Base-by-base conservation (phyloP, 2,888 invertebrate species). In the Rhagium mordax region DNA sequence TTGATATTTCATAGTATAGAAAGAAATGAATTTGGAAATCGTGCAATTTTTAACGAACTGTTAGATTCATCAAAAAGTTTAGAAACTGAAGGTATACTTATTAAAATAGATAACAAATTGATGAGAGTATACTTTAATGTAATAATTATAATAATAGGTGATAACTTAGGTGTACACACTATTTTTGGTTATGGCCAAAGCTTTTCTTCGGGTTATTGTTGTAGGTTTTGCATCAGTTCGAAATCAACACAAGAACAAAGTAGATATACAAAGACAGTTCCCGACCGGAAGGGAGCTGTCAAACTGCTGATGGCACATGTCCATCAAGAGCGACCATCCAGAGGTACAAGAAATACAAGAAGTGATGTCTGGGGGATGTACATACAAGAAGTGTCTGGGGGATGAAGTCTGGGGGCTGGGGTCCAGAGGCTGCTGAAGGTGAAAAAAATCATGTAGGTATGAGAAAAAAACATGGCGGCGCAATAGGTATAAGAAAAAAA, bases 1-100 rank as follows among this genome's bases (percentile, higher is more conserved):
- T 47, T 77, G 8, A 27, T 81, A 47, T 81, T 79, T 70, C 71
- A 80, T 51, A 75, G 78, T 41, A 60, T 20, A 8, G 76, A 77
- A 16, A 70, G 74, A 61, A 71, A 57, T 41, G 47, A 70, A 7
- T 73, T 76, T 65, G 76, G 77, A 16, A 81, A 80, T 71, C 18
- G 24, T 18, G 41, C 59, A n/a, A 69, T 81, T 21, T 80, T 81
- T 66, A 74, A 71, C 53, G 70, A 61, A 41, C 20, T 81, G 16
- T 71, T 81, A 13, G 60, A 74, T 13, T 77, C 81, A 49, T 61
- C 77, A 47, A 79, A 66, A 51, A 51, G 47, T 59, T 71, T 81
- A 70, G 77, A 79, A 68, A 71, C 65, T 15, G 48, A 72, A 21
- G 81, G 79, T n/a, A 70, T 81, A 29, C 29, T 20, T 49, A 72